Percentiles rank a stretch among this genome's conserved stretches.
Conservation (phyloP, 2,797 vertebrate genomes). For the Sebastes baramenuke region DNA sequence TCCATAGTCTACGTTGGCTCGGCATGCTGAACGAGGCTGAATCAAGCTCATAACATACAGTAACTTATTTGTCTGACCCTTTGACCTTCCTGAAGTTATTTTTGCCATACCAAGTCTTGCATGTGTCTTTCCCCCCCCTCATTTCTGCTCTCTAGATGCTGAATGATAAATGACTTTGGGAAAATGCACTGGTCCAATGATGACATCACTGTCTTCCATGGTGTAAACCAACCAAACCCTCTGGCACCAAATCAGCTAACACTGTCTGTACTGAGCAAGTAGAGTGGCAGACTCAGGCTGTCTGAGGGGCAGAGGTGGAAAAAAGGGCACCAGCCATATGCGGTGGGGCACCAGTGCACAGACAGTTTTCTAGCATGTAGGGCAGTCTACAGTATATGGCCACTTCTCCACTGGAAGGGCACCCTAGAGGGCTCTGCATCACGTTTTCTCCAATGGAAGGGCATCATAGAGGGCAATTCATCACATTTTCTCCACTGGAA, state of each 20-base stretch:
- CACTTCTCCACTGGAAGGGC: no score
- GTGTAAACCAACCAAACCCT: background rate
- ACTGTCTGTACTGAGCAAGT: background rate
- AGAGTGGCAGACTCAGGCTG: background rate
- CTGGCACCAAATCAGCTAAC: background rate
- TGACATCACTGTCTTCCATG: background rate
- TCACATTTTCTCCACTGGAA: no score
- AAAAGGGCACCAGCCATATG: background rate
- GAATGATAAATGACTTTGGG: background rate
- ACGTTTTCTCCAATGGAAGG: no score
- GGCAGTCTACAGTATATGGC: background rate
- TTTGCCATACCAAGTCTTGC: background rate
- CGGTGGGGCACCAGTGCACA: background rate
- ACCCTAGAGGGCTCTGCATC: no score
- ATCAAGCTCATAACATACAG: background rate
- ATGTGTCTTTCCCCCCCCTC: background rate
- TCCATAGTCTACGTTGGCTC: background rate
- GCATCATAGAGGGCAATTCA: no score
- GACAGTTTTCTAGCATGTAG: background rate
- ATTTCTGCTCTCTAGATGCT: background rate
- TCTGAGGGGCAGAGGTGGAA: background rate
- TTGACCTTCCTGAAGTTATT: background rate
- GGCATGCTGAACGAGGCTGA: background rate
- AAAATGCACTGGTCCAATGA: background rate
- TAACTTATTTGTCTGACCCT: background rate